Percentiles rank a stretch among this genome's conserved stretches.
Evolutionary conservation across 2,797 vertebrate genomes (phyloP).

Genomic region (Gallirallus australis): DNA sequence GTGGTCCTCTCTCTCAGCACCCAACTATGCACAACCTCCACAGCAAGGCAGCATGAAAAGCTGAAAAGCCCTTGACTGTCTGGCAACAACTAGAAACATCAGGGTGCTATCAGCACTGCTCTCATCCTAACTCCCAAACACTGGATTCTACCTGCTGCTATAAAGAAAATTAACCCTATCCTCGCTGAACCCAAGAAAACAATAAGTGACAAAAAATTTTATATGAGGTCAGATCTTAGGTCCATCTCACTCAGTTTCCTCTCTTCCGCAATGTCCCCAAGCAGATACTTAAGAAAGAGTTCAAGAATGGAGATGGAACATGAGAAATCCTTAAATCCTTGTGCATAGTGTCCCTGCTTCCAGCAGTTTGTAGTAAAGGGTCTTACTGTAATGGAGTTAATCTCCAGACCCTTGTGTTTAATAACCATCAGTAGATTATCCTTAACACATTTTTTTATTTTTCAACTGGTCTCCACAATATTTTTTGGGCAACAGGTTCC

Average conservation of each 20-base stretch:
- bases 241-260: background rate
- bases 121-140: too few species aligned
- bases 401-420: background rate
- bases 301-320: background rate
- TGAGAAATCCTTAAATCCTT: background rate
- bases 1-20: too few species aligned
- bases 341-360: background rate
- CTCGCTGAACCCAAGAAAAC: too few species aligned
- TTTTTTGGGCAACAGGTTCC: background rate
- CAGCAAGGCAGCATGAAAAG: too few species aligned
- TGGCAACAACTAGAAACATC: too few species aligned
- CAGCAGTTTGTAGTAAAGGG: background rate
- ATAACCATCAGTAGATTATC: background rate
- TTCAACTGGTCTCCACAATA: background rate
- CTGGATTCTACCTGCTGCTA: too few species aligned
- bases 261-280: background rate
- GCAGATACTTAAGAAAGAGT: background rate
- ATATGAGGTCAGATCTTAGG: background rate
- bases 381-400: background rate
- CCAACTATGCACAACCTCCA: too few species aligned
- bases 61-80: too few species aligned
- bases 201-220: background rate
- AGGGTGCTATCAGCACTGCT: too few species aligned
- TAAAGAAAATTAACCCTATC: too few species aligned
- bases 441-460: background rate